A percentile compares a stretch with the other conserved stretches of the same genome.
Evolutionary conservation across 1,140 invertebrate genomes (phyloP).

Genomic region (Lordiphosa mommai): DNA sequence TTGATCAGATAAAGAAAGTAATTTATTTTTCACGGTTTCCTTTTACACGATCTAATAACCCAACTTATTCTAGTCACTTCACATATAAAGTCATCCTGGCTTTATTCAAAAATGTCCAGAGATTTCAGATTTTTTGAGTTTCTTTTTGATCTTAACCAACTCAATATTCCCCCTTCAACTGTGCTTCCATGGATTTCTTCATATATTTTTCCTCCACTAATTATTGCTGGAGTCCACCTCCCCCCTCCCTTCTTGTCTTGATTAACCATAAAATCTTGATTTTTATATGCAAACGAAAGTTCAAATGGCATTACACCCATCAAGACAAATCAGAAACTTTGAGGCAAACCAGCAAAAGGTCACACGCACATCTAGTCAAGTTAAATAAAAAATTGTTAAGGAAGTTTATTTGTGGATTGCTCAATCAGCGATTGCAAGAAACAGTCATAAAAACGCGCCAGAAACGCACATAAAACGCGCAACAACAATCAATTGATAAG

Average conservation of each 20-base stretch:
- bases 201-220: too few relatives aligned
- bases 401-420: slow-evolving; percentile 55
- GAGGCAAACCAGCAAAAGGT: slow-evolving; percentile 25
- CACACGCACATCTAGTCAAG: slow-evolving; percentile 17
- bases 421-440: slow-evolving; percentile 32
- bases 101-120: too few relatives aligned
- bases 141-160: too few relatives aligned
- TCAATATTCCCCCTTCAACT: too few relatives aligned
- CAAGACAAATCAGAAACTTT: slow-evolving; percentile 18
- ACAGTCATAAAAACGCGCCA: slow-evolving; percentile 17
- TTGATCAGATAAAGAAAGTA: too few relatives aligned
- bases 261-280: slow-evolving; percentile 20
- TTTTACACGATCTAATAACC: too few relatives aligned
- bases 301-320: slow-evolving; percentile 19
- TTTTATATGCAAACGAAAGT: slow-evolving; percentile 39
- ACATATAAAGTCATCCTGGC: too few relatives aligned
- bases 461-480: slow-evolving; percentile 19
- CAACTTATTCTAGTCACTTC: too few relatives aligned
- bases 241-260: neutral
- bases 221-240: too few relatives aligned
- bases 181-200: too few relatives aligned
- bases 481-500: slow-evolving; percentile 60
- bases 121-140: too few relatives aligned
- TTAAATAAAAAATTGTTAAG: slow-evolving; percentile 45
- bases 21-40: too few relatives aligned